These are phyloP conservation scores for Loris lydekkerianus DNA, from an alignment of 2,797 vertebrate species.

Conservation along the genomic window DNA sequence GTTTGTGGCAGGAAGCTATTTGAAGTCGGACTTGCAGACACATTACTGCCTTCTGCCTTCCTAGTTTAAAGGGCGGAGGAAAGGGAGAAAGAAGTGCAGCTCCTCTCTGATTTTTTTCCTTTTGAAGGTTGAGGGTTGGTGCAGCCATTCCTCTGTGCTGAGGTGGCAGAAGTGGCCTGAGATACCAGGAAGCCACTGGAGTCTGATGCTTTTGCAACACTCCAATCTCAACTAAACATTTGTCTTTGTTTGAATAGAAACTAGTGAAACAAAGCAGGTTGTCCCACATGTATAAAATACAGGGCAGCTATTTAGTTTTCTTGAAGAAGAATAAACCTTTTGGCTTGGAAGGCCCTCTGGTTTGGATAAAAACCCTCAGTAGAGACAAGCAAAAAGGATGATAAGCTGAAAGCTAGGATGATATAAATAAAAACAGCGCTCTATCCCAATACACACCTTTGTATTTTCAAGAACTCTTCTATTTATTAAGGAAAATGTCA, in stretches of 20 bases:
- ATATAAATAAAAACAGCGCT: slow-evolving; percentile 86
- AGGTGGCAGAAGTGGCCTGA: slow-evolving; percentile 85
- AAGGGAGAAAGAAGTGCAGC: not conserved
- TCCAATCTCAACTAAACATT: slow-evolving; percentile 73
- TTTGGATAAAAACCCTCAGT: slow-evolving; percentile 85
- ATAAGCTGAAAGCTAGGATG: slow-evolving; percentile 89
- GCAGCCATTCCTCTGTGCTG: slow-evolving; percentile 87
- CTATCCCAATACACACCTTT: slow-evolving; percentile 91
- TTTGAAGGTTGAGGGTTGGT: slow-evolving; percentile 84
- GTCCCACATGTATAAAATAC: slow-evolving; percentile 85
- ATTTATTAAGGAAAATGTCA: slow-evolving; percentile 94
- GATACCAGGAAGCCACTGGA: slow-evolving; percentile 77
- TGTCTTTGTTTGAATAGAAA: slow-evolving; percentile 77
- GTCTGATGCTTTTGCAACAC: not conserved
- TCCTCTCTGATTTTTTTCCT: slow-evolving; percentile 72
- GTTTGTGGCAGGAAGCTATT: slow-evolving; percentile 91
- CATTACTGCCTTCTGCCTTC: slow-evolving; percentile 91
- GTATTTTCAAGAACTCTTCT: slow-evolving; percentile 91
- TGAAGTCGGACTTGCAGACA: slow-evolving; percentile 88
- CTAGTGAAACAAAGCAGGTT: slow-evolving; percentile 75
- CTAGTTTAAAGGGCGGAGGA: slow-evolving; percentile 58
- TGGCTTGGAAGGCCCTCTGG: slow-evolving; percentile 75
- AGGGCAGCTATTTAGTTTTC: slow-evolving; percentile 86
- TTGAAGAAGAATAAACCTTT: slow-evolving; percentile 79
- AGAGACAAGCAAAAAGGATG: slow-evolving; percentile 85